Evolutionary conservation across 2,797 vertebrate genomes (phyloP).

Genomic region (Channallabes apus): DNA sequence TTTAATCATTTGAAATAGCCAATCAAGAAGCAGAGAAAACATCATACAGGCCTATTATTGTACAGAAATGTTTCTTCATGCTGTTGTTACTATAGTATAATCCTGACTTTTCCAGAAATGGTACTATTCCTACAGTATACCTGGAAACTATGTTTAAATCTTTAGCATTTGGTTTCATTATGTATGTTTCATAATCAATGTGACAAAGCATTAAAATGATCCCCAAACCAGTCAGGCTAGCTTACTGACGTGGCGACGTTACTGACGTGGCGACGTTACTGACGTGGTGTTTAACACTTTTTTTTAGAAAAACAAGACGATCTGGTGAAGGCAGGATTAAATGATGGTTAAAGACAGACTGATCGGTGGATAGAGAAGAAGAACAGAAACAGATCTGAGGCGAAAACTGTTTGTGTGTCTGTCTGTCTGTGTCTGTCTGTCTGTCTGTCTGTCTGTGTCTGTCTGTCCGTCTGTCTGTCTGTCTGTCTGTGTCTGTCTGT

Average conservation of each 20-base stretch:
- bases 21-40: not conserved
- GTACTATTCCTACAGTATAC: not conserved
- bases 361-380: conserved; percentile 15
- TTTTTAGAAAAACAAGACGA: not conserved
- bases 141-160: not conserved
- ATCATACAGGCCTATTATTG: not conserved
- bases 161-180: not conserved
- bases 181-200: not conserved
- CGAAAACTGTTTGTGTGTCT: conserved; percentile 5
- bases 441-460: too few relatives aligned
- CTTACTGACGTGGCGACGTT: not conserved
- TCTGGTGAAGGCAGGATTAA: not conserved
- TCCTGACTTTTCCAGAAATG: not conserved
- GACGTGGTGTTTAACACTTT: not conserved
- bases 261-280: too few relatives aligned
- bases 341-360: conserved; percentile 8
- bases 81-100: not conserved
- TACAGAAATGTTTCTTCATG: not conserved
- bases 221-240: not conserved
- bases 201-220: not conserved
- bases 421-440: too few relatives aligned
- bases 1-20: not conserved
- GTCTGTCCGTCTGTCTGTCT: too few relatives aligned
- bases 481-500: too few relatives aligned
- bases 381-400: not conserved